Percentiles rank a stretch among this genome's conserved stretches.
These are phyloP conservation scores for Drosophila nigricruria DNA, from an alignment of 2,888 invertebrate species.

Conservation along the genomic window DNA sequence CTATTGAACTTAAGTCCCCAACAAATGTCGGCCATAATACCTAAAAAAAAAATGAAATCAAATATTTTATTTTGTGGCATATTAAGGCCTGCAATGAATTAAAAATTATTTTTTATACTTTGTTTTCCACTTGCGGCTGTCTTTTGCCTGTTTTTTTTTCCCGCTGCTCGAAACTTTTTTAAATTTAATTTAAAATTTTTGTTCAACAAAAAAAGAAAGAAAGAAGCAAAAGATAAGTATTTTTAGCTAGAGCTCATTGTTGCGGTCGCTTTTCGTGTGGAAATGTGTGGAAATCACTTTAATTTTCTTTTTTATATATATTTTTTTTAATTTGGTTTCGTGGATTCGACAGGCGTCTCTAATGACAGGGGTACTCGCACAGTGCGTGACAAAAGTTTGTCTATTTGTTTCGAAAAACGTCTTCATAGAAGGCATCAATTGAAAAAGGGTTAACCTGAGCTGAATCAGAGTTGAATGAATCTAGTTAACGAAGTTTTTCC, in stretches of 20 bases:
- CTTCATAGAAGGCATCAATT: background rate
- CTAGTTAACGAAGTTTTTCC: too few species aligned
- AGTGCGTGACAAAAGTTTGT: conserved; percentile 44
- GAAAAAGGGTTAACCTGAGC: too few species aligned
- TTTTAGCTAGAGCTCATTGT: conserved; percentile 73
- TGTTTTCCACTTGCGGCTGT: background rate
- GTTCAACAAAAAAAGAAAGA: conserved; percentile 16
- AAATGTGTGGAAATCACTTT: conserved; percentile 72
- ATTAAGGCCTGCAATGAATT: conserved; percentile 41
- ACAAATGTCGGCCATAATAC: conserved; percentile 45
- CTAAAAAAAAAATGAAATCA: background rate
- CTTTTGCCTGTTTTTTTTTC: conserved; percentile 17
- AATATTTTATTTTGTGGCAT: conserved; percentile 17
- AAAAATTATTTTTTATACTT: conserved; percentile 19
- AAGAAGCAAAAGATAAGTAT: conserved; percentile 39
- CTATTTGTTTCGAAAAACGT: background rate
- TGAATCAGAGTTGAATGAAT: too few species aligned
- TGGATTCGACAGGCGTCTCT: conserved; percentile 62
- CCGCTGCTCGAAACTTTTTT: conserved; percentile 13
- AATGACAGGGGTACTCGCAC: conserved; percentile 62
- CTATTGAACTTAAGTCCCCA: conserved; percentile 63
- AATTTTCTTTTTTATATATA: conserved; percentile 47
- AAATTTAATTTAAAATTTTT: conserved; percentile 43
- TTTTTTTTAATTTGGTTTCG: conserved; percentile 22
- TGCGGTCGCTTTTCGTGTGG: conserved; percentile 62